Percentiles rank a stretch among this genome's conserved stretches.
Evolutionary conservation across 1,140 invertebrate species (phyloP).

Genomic region (Dinoponera quadriceps): DNA sequence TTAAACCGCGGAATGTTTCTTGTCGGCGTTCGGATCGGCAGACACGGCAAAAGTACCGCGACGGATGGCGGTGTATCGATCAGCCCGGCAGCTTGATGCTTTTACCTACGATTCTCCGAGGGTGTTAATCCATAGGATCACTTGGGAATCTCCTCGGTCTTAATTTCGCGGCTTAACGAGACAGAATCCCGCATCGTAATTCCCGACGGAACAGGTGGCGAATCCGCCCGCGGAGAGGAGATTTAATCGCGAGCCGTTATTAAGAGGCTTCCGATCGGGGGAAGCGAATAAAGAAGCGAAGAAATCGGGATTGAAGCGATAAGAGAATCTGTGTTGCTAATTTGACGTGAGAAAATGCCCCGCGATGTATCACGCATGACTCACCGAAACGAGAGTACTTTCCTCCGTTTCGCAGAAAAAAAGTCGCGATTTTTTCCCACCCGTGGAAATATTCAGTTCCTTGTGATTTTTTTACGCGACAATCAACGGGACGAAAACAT

Average conservation of each 20-base stretch:
- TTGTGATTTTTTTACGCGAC: no score
- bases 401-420: no score
- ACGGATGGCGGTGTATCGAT: constrained; percentile 15
- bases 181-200: constrained; percentile 42
- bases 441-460: no score
- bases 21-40: constrained; percentile 29
- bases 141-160: constrained; percentile 25
- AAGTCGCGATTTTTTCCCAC: no score
- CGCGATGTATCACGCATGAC: not conserved
- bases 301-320: not conserved
- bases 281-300: constrained; percentile 9
- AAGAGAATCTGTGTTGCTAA: constrained; percentile 12
- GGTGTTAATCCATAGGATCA: constrained; percentile 30
- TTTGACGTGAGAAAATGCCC: not conserved
- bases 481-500: no score
- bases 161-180: constrained; percentile 58
- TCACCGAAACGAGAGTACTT: not conserved
- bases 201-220: constrained; percentile 27
- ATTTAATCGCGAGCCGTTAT: constrained; percentile 25
- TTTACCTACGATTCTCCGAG: not conserved
- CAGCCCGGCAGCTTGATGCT: constrained; percentile 6
- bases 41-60: constrained; percentile 33
- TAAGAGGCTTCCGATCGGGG: constrained; percentile 1
- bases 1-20: constrained; percentile 54
- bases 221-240: not conserved